These are phyloP conservation scores for Trichacis sp. DNA, from an alignment of 2,888 invertebrate species.

Conservation along the genomic window DNA sequence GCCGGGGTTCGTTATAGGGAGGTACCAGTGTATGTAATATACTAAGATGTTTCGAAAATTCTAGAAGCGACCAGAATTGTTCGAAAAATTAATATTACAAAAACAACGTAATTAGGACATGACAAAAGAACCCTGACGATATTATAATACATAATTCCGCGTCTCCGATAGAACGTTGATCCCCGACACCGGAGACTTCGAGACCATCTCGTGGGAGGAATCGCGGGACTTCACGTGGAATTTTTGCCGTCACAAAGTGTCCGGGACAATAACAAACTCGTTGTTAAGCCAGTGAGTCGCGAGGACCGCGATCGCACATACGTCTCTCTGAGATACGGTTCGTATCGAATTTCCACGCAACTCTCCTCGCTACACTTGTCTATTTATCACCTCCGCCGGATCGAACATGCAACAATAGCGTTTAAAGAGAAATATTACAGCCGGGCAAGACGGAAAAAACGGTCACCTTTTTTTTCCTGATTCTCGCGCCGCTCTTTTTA, in stretches of 20 bases:
- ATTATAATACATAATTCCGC: no score
- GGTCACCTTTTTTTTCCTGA: no score
- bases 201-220: conserved; percentile 19
- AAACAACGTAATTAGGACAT: no score
- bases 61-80: no score
- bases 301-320: conserved; percentile 50
- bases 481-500: no score
- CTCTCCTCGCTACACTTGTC: conserved; percentile 31
- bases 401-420: conserved; percentile 17
- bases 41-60: not conserved
- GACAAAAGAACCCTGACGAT: no score
- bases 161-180: no score
- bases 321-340: conserved; percentile 55
- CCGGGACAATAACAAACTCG: conserved; percentile 39
- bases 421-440: conserved; percentile 13
- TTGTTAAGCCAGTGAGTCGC: conserved; percentile 40
- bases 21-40: no score
- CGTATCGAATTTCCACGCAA: conserved; percentile 52
- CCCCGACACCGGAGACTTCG: conserved; percentile 20
- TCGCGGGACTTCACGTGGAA: conserved; percentile 13
- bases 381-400: conserved; percentile 26
- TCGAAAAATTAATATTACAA: no score
- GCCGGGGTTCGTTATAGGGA: no score
- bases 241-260: conserved; percentile 28
- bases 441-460: no score